Conservation (phyloP, 2,797 vertebrate species). For the Gallinago solitaria region DNA sequence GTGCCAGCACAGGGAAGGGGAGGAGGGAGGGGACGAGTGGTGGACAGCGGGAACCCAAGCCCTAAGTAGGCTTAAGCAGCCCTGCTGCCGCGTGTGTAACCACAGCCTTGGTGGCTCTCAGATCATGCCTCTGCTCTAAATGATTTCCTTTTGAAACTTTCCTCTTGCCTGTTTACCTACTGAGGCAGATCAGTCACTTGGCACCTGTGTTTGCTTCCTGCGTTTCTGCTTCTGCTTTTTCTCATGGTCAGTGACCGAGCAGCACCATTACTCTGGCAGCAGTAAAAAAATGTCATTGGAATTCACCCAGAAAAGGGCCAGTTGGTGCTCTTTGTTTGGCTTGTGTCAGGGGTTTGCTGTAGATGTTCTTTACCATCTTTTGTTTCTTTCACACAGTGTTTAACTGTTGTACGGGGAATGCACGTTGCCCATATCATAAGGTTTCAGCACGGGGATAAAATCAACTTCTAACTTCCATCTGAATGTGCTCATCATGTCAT, state of each 20-base stretch:
- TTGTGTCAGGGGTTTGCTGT: accelerated
- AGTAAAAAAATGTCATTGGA: neutral
- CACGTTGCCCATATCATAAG: neutral
- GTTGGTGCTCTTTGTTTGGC: neutral
- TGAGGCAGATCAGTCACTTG: constrained; percentile 27
- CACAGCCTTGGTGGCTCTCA: neutral
- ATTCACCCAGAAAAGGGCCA: neutral
- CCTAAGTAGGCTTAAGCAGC: neutral
- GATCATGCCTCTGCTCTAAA: neutral
- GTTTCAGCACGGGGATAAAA: neutral
- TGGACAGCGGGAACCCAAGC: neutral
- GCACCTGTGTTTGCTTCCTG: constrained; percentile 29
- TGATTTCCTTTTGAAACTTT: constrained; percentile 16
- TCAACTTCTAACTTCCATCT: neutral
- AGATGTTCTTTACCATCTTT: neutral
- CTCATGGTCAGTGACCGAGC: neutral
- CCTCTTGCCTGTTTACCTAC: neutral
- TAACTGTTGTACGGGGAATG: neutral
- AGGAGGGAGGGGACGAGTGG: neutral
- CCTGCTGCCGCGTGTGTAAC: neutral
- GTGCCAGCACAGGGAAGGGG: neutral
- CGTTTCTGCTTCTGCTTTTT: constrained; percentile 11
- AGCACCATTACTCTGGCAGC: neutral
- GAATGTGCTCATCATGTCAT: neutral
- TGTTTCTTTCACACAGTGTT: neutral